phyloP scores from a whole-genome alignment of 2,797 vertebrate species.

The Siniperca scherzeri region DNA sequence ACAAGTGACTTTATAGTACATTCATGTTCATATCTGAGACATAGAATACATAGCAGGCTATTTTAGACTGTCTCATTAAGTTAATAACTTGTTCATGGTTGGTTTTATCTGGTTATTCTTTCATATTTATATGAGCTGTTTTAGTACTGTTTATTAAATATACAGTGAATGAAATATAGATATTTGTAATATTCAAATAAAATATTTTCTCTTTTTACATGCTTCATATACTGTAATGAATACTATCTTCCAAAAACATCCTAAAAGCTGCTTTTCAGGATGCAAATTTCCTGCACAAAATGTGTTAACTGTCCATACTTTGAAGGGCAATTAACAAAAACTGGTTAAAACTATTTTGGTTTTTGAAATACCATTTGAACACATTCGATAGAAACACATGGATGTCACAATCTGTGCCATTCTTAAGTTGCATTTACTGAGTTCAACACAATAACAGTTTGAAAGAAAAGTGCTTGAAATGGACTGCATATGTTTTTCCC shows the following conservation, averaged over 20 bases:
- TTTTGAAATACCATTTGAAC: neutral
- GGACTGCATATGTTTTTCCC: neutral
- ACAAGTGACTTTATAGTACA: neutral
- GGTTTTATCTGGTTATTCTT: neutral
- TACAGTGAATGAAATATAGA: neutral
- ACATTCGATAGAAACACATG: neutral
- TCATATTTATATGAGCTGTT: neutral
- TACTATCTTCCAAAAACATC: neutral
- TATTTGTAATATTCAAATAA: conserved; percentile 11
- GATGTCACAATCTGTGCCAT: neutral
- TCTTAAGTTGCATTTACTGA: neutral
- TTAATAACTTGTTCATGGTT: neutral
- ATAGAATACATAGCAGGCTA: neutral
- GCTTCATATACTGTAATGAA: neutral
- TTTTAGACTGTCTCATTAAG: neutral
- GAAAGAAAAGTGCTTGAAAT: neutral
- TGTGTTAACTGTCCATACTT: neutral
- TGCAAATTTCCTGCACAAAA: neutral
- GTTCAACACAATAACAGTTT: neutral
- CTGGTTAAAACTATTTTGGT: neutral
- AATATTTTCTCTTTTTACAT: neutral
- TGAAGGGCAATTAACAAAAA: neutral
- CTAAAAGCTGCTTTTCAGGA: neutral
- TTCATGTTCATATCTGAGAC: neutral
- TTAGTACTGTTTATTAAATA: neutral